Evolutionary conservation across 2,113 vertebrate genomes (phyloP), one percentile per base, ranked within the genome.

Genomic region (Megaptera novaeangliae): DNA sequence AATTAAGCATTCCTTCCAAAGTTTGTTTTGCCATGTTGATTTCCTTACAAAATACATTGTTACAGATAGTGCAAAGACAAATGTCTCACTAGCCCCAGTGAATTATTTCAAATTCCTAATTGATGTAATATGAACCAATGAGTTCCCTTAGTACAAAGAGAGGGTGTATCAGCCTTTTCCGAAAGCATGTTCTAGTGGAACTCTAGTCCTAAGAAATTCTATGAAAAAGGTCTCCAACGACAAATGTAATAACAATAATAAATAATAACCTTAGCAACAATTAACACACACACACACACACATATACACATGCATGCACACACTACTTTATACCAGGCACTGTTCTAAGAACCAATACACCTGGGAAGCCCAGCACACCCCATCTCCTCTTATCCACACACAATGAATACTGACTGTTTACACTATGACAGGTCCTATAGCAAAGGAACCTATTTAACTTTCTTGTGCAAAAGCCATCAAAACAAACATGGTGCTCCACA

Each of bases 401-500:
- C 0, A 1, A 3, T 0, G 0, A 6, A 3, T 27, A 7, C 10
- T 6, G 49, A 72, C 1, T 8, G 8, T 72, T 46, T 52, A 52
- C 25, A 39, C 39, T n/a, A 78, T 17, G 46, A 57, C 4, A 11
- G 41, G 36, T 36, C 61, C 71, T 25, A 1, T 0, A 44, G 84
- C 23, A 86, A 64, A 85, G 13, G 23, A 41, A 23, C 9, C 41
- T 39, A 14, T 20, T 74, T 34, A n/a, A 29, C 31, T 44, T 31
- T 29, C 9, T 0, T 4, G 9, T 18, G 63, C 8, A 63, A 82
- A 69, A 18, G 23, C 5, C 2, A 0, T 11, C 2, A 6, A 11
- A 9, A 3, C 39, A 18, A 10, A 34, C 8, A 0, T 0, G 2
- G 3, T 0, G 0, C 18, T 23, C 46, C 17, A 0, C 4, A 8